Conservation (phyloP, 2,797 vertebrate genomes). For the Anableps anableps region DNA sequence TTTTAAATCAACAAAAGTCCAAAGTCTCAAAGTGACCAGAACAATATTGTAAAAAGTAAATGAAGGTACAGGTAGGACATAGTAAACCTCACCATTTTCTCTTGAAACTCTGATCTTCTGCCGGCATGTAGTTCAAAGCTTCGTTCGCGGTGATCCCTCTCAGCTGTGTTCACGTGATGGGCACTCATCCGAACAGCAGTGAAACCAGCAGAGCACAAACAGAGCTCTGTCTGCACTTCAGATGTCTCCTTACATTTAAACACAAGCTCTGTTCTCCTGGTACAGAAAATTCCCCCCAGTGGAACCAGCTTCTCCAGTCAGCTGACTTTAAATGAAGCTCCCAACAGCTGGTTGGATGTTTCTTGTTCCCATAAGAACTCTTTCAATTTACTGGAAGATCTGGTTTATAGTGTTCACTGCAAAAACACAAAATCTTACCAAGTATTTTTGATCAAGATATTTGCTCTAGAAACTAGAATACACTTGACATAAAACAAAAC, state of each 20-base stretch:
- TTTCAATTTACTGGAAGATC: not conserved
- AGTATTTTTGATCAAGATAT: too few relatives aligned
- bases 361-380: not conserved
- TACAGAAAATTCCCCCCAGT: not conserved
- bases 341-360: not conserved
- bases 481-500: too few relatives aligned
- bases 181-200: not conserved
- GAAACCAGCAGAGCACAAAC: slow-evolving; percentile 17
- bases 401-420: too few relatives aligned
- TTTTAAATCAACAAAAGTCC: not conserved
- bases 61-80: not conserved
- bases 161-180: slow-evolving; percentile 1
- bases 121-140: not conserved
- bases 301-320: not conserved
- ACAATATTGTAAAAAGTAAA: not conserved
- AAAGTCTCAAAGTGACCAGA: not conserved
- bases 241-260: not conserved
- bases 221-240: slow-evolving; percentile 6
- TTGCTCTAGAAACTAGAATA: too few relatives aligned
- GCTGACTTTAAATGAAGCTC: not conserved
- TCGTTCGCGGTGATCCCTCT: not conserved
- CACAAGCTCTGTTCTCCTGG: slow-evolving; percentile 3
- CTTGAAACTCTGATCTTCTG: not conserved
- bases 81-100: not conserved
- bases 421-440: too few relatives aligned